A percentile compares a stretch with the other conserved stretches of the same genome.
phyloP scores from a whole-genome alignment of 2,797 vertebrate genomes.

The Tokudaia muenninki region DNA sequence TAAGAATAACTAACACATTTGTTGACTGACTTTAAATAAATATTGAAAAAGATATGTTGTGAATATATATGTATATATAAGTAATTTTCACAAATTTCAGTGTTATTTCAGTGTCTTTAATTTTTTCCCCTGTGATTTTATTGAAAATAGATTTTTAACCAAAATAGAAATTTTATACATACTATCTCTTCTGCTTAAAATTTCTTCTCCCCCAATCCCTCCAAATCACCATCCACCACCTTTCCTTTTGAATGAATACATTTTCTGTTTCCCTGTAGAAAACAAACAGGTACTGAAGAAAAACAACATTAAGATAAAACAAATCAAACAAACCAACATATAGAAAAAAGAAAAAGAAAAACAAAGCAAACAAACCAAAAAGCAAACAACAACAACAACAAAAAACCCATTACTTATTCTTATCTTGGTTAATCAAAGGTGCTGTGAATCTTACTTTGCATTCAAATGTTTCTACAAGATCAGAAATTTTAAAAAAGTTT shows the following conservation, averaged over 20 bases:
- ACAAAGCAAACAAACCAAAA: background rate
- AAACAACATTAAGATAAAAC: background rate
- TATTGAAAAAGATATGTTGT: background rate
- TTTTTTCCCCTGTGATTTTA: background rate
- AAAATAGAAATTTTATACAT: background rate
- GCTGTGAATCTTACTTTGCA: background rate
- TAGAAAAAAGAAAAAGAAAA: background rate
- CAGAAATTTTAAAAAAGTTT: background rate
- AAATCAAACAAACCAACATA: background rate
- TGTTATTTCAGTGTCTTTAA: background rate
- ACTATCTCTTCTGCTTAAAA: background rate
- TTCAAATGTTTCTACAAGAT: background rate
- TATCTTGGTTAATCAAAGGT: slow-evolving; percentile 2
- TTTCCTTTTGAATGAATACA: background rate
- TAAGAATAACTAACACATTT: background rate
- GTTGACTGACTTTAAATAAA: background rate
- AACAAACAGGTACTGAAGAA: background rate
- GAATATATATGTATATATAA: background rate
- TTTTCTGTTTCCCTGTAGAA: background rate
- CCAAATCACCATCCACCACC: rapidly evolving
- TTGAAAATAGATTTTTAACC: background rate
- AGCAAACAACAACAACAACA: background rate
- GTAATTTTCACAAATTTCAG: background rate
- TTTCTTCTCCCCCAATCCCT: background rate
- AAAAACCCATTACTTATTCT: background rate